A percentile compares a stretch with the other conserved stretches of the same genome.
These are phyloP conservation scores for Leucophenga montana DNA, from an alignment of 2,888 invertebrate species.

Conservation along the genomic window DNA sequence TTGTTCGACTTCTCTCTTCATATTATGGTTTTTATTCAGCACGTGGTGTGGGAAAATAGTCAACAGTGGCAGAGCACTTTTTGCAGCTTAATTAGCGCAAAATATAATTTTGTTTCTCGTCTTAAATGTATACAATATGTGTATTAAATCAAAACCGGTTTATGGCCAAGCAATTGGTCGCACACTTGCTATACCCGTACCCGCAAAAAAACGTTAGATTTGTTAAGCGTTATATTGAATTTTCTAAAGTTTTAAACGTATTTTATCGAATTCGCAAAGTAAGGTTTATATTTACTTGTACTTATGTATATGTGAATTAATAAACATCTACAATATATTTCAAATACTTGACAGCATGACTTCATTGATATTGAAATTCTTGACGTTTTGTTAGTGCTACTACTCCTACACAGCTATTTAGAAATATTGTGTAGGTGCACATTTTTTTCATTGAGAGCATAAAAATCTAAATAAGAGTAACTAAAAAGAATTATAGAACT, in stretches of 20 bases:
- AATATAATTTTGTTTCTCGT: not conserved
- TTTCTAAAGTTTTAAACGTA: not conserved
- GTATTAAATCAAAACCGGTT: conserved; percentile 16
- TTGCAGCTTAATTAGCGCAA: conserved; percentile 7
- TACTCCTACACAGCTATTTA: not conserved
- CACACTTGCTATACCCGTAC: not conserved
- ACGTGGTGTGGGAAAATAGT: conserved; percentile 26
- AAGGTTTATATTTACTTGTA: not conserved
- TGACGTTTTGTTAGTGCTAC: not conserved
- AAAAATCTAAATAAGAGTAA: too few species aligned
- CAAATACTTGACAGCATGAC: not conserved
- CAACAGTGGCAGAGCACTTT: not conserved
- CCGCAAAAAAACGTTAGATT: not conserved
- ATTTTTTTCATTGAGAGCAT: not conserved
- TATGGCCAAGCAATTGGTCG: not conserved
- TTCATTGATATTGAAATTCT: not conserved
- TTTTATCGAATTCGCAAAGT: not conserved
- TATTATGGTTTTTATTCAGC: conserved; percentile 9
- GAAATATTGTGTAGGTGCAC: not conserved
- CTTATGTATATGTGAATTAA: not conserved
- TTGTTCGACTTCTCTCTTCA: not conserved
- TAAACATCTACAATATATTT: not conserved
- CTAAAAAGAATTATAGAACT: too few species aligned
- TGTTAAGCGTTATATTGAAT: too few species aligned
- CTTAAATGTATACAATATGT: not conserved